Conservation (phyloP, 92 coral and sea anemone species). For the Epizoanthus ramosus region DNA sequence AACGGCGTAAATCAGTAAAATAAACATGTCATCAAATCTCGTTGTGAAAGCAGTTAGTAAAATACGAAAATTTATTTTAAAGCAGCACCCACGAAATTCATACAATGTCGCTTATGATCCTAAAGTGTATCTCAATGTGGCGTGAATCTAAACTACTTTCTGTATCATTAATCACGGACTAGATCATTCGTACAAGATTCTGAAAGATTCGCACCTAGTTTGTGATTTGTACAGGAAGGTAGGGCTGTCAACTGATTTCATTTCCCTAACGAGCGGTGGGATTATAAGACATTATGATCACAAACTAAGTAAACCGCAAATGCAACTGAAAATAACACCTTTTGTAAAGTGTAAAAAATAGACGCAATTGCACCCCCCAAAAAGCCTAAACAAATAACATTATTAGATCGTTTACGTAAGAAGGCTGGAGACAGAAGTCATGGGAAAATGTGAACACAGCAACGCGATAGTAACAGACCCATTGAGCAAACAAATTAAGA, state of each 20-base stretch:
- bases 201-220: neutral
- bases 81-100: neutral
- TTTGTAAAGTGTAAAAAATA: neutral
- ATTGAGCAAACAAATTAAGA: constrained; percentile 27
- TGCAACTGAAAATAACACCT: neutral
- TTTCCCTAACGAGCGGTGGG: neutral
- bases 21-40: constrained; percentile 29
- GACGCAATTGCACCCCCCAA: neutral
- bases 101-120: neutral
- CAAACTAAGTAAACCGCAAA: constrained; percentile 7
- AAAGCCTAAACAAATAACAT: neutral
- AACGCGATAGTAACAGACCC: neutral
- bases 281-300: neutral
- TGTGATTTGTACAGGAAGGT: neutral
- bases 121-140: too few species aligned
- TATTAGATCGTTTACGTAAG: constrained; percentile 16
- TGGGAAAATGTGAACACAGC: neutral
- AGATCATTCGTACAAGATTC: neutral
- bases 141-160: too few species aligned
- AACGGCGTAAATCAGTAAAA: constrained; percentile 13
- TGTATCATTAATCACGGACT: too few species aligned
- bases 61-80: neutral
- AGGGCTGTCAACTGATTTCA: constrained; percentile 5
- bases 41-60: constrained; percentile 5
- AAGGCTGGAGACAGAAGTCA: neutral